Evolutionary conservation across 2,797 vertebrate genomes (phyloP).

Genomic region (Psittacula echo): DNA sequence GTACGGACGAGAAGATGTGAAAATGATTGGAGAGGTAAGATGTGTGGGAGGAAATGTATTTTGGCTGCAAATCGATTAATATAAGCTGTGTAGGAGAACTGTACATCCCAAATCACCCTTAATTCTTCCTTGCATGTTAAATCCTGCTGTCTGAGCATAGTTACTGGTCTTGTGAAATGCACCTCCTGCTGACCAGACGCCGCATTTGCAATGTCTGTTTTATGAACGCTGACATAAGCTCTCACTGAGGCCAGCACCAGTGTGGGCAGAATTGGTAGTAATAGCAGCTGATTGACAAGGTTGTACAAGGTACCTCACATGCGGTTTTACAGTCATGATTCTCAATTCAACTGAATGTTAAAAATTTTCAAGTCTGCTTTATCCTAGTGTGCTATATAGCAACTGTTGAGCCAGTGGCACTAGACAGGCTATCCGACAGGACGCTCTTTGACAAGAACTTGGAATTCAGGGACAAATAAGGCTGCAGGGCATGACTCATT

Average conservation of each 20-base stretch:
- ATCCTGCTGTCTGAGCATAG: neutral
- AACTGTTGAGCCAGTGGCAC: neutral
- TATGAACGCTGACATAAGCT: neutral
- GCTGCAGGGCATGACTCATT: neutral
- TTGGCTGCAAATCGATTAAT: neutral
- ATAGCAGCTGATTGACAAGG: neutral
- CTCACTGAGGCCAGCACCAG: neutral
- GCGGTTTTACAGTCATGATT: neutral
- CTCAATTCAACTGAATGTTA: neutral
- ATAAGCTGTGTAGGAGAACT: neutral
- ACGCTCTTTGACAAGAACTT: neutral
- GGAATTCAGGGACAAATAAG: neutral
- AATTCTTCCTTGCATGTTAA: neutral
- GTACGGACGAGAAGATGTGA: constrained; percentile 94
- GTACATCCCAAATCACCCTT: neutral
- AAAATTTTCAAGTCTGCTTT: neutral
- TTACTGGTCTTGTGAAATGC: neutral
- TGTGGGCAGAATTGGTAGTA: neutral
- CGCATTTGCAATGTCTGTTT: neutral
- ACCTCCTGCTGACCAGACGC: neutral
- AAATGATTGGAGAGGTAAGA: constrained; percentile 93
- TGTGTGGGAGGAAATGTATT: neutral
- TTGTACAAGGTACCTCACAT: neutral
- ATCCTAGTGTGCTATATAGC: neutral
- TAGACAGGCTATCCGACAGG: neutral